phyloP scores from a whole-genome alignment of 2,888 invertebrate genomes.

The Tryphoninae sp. region DNA sequence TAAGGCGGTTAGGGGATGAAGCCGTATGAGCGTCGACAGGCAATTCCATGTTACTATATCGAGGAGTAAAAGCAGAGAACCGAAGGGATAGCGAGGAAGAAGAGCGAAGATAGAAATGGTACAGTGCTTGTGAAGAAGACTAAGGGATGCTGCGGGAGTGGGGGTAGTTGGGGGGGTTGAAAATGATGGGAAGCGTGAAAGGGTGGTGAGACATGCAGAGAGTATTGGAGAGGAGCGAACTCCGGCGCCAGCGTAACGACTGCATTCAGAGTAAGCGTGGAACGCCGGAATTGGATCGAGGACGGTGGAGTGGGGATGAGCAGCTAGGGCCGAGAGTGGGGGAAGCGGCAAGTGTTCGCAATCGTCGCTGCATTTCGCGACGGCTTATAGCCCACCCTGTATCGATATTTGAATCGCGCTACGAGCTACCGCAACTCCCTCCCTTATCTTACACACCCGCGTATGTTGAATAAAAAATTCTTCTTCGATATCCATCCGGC shows the following conservation, averaged over 20 bases:
- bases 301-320: background rate
- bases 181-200: constrained; percentile 24
- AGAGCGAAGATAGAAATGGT: constrained; percentile 46
- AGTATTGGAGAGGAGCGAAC: constrained; percentile 40
- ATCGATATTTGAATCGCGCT: constrained; percentile 72
- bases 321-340: constrained; percentile 6
- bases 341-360: constrained; percentile 66
- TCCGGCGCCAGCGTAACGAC: constrained; percentile 70
- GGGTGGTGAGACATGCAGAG: constrained; percentile 41
- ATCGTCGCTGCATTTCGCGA: constrained; percentile 68
- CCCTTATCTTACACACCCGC: background rate
- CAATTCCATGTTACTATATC: constrained; percentile 23
- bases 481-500: too few relatives aligned
- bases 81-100: constrained; percentile 6
- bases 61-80: background rate
- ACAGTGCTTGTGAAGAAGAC: constrained; percentile 21
- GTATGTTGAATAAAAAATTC: background rate
- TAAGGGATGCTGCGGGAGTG: background rate
- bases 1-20: constrained; percentile 51
- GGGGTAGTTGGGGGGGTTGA: constrained; percentile 29
- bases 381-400: constrained; percentile 65
- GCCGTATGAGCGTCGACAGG: constrained; percentile 36
- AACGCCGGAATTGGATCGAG: constrained; percentile 7
- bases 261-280: constrained; percentile 69
- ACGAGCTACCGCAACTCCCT: constrained; percentile 28